Conservation (phyloP, 2,113 vertebrate species). For the Mastomys coucha region DNA sequence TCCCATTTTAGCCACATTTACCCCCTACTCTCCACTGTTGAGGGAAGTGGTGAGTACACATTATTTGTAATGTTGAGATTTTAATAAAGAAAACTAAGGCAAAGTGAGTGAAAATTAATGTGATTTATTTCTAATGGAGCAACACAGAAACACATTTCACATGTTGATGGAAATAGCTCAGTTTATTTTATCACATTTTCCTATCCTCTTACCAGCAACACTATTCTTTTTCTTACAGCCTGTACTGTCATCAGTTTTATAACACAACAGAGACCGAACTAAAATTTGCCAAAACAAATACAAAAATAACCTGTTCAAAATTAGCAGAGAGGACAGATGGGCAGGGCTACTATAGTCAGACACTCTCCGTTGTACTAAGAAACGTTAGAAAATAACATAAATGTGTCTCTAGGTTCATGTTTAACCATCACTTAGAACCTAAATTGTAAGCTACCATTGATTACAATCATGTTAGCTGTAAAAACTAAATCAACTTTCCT, state of each 20-base stretch:
- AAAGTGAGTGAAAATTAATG: not conserved
- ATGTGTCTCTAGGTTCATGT: not conserved
- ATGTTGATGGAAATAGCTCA: not conserved
- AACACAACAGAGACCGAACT: slow-evolving; percentile 17
- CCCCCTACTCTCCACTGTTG: not conserved
- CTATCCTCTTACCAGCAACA: not conserved
- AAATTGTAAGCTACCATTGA: slow-evolving; percentile 18
- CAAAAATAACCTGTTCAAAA: slow-evolving; percentile 70
- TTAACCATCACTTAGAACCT: not conserved
- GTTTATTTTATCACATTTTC: not conserved
- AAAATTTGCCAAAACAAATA: slow-evolving; percentile 38
- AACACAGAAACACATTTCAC: not conserved
- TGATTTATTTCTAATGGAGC: not conserved
- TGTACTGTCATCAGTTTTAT: slow-evolving; percentile 17
- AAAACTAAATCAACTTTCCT: not conserved
- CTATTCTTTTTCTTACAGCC: not conserved
- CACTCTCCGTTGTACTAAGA: not conserved
- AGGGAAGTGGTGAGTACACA: not conserved
- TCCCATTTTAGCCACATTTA: not conserved
- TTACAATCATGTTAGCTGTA: not conserved
- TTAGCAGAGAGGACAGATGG: slow-evolving; percentile 55
- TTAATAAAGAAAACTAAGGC: not conserved
- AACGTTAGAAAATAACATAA: slow-evolving; percentile 32
- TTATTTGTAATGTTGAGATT: not conserved
- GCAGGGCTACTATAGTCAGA: slow-evolving; percentile 7